A percentile compares a stretch with the other conserved stretches of the same genome.
Evolutionary conservation across 2,797 vertebrate genomes (phyloP).

Genomic region (Danio tinwini): DNA sequence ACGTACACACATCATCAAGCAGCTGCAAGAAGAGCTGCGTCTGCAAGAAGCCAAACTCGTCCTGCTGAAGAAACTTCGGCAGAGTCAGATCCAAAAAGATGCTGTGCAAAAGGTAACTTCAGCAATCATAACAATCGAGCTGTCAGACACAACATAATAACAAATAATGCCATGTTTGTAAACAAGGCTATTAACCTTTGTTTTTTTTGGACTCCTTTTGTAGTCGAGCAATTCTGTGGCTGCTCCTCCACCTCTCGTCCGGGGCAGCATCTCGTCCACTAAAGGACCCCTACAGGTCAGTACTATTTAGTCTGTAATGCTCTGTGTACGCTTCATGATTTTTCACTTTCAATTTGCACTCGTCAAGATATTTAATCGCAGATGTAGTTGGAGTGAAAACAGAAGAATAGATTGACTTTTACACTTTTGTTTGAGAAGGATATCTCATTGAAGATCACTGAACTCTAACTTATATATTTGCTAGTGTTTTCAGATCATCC

Average conservation of each 20-base stretch:
- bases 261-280: slow-evolving; percentile 87
- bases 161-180: neutral
- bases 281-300: slow-evolving; percentile 91
- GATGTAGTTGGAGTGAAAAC: no score
- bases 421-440: no score
- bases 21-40: slow-evolving; percentile 92
- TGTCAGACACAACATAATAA: neutral
- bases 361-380: no score
- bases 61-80: slow-evolving; percentile 94
- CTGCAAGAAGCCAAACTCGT: slow-evolving; percentile 97
- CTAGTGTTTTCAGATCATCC: no score
- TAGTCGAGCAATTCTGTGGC: slow-evolving; percentile 85
- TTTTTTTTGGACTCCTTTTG: neutral
- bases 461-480: no score
- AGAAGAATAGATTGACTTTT: no score
- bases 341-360: no score
- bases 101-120: slow-evolving; percentile 86
- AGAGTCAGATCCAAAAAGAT: slow-evolving; percentile 98
- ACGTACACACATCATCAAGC: slow-evolving; percentile 90
- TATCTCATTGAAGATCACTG: no score
- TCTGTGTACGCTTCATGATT: no score
- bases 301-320: slow-evolving; percentile 14
- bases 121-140: neutral
- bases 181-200: neutral
- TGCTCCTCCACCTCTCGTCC: slow-evolving; percentile 90